Evolutionary conservation across 1,140 invertebrate species (phyloP).

Genomic region (Drosophila saltans): DNA sequence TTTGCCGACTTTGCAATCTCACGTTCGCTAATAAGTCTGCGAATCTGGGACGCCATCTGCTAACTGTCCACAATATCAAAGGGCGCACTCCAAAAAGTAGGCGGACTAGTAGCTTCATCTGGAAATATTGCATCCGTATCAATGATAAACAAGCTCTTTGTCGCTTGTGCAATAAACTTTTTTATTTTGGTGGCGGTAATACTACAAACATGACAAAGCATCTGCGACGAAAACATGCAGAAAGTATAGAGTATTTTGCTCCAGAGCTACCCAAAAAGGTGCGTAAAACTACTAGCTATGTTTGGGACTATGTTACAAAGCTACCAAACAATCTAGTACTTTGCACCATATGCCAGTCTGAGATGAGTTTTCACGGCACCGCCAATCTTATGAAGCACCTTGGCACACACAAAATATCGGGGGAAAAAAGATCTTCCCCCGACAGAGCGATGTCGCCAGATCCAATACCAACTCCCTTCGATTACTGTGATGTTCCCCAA

Average conservation of each 20-base stretch:
- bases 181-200: slow-evolving; percentile 64
- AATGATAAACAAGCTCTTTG: slow-evolving; percentile 61
- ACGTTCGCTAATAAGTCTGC: slow-evolving; percentile 51
- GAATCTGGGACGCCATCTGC: slow-evolving; percentile 52
- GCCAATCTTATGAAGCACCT: slow-evolving; percentile 70
- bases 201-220: slow-evolving; percentile 65
- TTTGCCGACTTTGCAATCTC: slow-evolving; percentile 48
- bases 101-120: slow-evolving; percentile 61
- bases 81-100: slow-evolving; percentile 17
- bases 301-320: slow-evolving; percentile 64
- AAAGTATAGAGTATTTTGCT: slow-evolving; percentile 23
- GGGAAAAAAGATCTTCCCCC: slow-evolving; percentile 8
- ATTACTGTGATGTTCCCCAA: slow-evolving; percentile 37
- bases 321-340: slow-evolving; percentile 50
- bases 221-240: slow-evolving; percentile 54
- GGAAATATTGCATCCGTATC: slow-evolving; percentile 61
- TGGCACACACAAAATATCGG: slow-evolving; percentile 54
- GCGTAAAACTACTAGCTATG: slow-evolving; percentile 58
- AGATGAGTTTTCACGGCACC: slow-evolving; percentile 68
- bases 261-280: slow-evolving; percentile 35
- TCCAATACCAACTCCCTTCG: slow-evolving; percentile 16
- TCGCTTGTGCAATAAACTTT: slow-evolving; percentile 55
- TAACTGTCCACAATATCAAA: slow-evolving; percentile 40
- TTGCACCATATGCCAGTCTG: slow-evolving; percentile 56
- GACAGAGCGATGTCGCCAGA: slow-evolving; percentile 10